A percentile compares a stretch with the other conserved stretches of the same genome.
phyloP scores from a whole-genome alignment of 2,888 invertebrate species.

The Hypomecis punctinalis region DNA sequence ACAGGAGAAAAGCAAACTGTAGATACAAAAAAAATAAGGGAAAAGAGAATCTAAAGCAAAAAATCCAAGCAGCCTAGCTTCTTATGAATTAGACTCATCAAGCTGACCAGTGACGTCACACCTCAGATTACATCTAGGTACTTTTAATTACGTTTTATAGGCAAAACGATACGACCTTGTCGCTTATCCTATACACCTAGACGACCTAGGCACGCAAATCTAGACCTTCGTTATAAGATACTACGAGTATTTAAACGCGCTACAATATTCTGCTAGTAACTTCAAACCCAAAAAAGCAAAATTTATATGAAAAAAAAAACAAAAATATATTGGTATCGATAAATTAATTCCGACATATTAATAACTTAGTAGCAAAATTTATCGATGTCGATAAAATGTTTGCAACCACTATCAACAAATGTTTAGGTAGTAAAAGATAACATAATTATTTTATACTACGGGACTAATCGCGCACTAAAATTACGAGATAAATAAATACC shows the following conservation, averaged over 20 bases:
- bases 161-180: slow-evolving; percentile 25
- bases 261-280: background rate
- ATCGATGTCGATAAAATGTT: too few species aligned
- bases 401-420: too few species aligned
- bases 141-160: slow-evolving; percentile 28
- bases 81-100: slow-evolving; percentile 1
- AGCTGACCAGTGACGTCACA: slow-evolving; percentile 17
- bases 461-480: too few species aligned
- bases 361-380: too few species aligned
- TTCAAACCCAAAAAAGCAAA: background rate
- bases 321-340: background rate
- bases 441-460: too few species aligned
- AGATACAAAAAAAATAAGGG: too few species aligned
- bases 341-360: too few species aligned
- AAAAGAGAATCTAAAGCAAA: too few species aligned
- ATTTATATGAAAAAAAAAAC: background rate
- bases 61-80: background rate
- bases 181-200: slow-evolving; percentile 7
- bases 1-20: too few species aligned
- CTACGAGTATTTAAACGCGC: background rate
- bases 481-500: too few species aligned
- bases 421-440: too few species aligned
- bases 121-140: slow-evolving; percentile 19
- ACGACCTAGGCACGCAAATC: slow-evolving; percentile 30
- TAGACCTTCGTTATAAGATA: slow-evolving; percentile 8